Conservation (phyloP, 2,113 vertebrate genomes). For the Lasiurus cinereus region DNA sequence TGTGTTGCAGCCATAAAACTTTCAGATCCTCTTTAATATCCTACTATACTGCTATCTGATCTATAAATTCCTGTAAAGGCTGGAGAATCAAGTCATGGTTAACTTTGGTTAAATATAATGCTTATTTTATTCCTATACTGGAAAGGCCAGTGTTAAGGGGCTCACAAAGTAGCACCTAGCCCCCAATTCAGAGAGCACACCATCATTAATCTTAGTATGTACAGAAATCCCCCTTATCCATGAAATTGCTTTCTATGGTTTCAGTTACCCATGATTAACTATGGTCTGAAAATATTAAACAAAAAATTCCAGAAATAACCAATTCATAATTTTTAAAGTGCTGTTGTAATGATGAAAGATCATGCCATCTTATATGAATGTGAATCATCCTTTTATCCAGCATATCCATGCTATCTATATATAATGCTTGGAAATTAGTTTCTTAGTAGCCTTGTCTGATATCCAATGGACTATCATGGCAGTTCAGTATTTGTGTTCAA, state of each 20-base stretch:
- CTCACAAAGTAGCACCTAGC: neutral
- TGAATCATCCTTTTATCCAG: neutral
- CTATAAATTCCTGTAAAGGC: neutral
- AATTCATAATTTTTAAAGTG: neutral
- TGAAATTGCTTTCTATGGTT: neutral
- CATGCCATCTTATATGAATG: rapidly evolving
- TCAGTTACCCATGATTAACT: neutral
- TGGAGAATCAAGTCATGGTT: neutral
- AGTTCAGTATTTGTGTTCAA: neutral
- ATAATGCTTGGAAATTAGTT: neutral
- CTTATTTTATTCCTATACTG: neutral
- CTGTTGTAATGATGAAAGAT: neutral
- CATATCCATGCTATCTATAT: too few relatives aligned
- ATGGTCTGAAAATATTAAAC: neutral
- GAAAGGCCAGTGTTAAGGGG: neutral
- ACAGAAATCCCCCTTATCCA: neutral
- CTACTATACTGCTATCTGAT: neutral
- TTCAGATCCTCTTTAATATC: neutral
- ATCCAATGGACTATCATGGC: neutral
- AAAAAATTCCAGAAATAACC: neutral
- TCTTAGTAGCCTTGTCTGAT: neutral
- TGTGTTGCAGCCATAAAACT: neutral
- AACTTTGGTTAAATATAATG: neutral
- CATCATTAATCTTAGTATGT: neutral
- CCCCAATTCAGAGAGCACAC: neutral